phyloP scores from a whole-genome alignment of 2,888 invertebrate species.

The Lasiommata megera region DNA sequence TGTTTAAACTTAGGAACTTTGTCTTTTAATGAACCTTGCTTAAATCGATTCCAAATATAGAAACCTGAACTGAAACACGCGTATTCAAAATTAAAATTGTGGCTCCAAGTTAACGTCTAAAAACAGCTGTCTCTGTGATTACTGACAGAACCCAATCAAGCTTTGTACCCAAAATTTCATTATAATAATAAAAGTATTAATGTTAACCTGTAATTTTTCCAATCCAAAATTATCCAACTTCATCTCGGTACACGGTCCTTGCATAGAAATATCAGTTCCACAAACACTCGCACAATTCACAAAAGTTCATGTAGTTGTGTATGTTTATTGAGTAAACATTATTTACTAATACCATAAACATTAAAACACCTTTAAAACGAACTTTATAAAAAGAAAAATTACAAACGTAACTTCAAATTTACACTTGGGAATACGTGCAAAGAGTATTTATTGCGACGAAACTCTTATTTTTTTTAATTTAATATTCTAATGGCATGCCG shows the following conservation, averaged over 20 bases:
- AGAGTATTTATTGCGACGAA: constrained; percentile 14
- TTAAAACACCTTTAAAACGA: neutral
- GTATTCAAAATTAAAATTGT: too few relatives aligned
- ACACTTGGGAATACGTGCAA: neutral
- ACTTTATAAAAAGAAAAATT: too few relatives aligned
- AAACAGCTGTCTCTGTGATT: too few relatives aligned
- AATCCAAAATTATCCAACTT: constrained; percentile 77
- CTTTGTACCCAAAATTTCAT: too few relatives aligned
- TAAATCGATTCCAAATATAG: too few relatives aligned
- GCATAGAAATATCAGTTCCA: constrained; percentile 8
- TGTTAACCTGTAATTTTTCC: constrained; percentile 68
- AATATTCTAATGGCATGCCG: constrained; percentile 41
- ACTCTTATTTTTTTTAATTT: constrained; percentile 33
- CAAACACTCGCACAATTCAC: constrained; percentile 23
- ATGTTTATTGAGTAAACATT: constrained; percentile 8
- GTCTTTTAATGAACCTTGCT: too few relatives aligned
- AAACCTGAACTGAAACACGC: too few relatives aligned
- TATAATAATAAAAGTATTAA: constrained; percentile 8
- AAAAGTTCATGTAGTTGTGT: neutral
- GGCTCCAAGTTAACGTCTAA: too few relatives aligned
- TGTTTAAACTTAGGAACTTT: too few relatives aligned
- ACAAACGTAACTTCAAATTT: neutral
- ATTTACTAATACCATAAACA: constrained; percentile 7
- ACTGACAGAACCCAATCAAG: too few relatives aligned
- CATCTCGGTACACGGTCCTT: constrained; percentile 44